Evolutionary conservation across 2,888 invertebrate species (phyloP).

Genomic region (Tipula unca): DNA sequence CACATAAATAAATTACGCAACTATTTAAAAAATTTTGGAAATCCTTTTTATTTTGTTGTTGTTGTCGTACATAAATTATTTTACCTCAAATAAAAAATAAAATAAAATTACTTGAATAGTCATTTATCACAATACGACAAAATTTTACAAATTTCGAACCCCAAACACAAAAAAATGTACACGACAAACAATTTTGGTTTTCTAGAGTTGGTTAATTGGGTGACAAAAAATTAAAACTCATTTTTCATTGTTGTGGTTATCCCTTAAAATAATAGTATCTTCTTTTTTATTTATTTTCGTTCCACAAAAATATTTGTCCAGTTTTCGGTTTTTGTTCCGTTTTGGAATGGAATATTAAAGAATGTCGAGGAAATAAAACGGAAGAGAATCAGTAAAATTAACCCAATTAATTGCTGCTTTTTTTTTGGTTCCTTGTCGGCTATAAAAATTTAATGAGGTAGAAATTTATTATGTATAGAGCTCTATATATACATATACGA

Average conservation of each 20-base stretch:
- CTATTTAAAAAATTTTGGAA: neutral
- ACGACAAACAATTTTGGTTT: neutral
- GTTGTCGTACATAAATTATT: neutral
- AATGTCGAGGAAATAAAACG: neutral
- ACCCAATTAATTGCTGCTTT: neutral
- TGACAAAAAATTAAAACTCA: neutral
- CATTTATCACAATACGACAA: neutral
- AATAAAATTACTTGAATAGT: too few species aligned
- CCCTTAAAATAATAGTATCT: neutral
- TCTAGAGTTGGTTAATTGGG: neutral
- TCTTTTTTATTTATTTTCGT: neutral
- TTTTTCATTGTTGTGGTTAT: neutral
- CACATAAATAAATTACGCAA: neutral
- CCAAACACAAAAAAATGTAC: neutral
- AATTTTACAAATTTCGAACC: neutral
- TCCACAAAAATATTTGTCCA: neutral
- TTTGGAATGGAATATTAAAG: neutral
- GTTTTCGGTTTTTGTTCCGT: neutral
- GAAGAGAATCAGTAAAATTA: neutral
- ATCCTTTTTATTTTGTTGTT: too few species aligned
- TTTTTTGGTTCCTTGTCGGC: neutral
- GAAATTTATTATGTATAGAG: neutral
- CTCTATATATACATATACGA: too few species aligned
- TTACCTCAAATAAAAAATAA: neutral
- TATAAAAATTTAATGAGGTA: neutral